Evolutionary conservation across 2,888 invertebrate genomes (phyloP), one percentile per base, ranked within the genome.

Genomic region (Eristalinus aeneus): DNA sequence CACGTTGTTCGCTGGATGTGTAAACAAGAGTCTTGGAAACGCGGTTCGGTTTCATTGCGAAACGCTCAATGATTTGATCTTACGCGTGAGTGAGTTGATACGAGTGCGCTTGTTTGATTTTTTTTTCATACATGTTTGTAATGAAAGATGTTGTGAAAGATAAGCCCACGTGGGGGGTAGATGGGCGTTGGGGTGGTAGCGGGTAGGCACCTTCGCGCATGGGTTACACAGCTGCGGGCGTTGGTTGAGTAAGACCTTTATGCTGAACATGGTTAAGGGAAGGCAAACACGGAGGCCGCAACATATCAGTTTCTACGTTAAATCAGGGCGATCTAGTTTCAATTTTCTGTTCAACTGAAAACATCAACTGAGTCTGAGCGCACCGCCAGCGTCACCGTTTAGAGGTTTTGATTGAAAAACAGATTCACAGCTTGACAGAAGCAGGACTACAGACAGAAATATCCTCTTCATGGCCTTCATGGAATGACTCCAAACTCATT

Each of bases 31-130:
- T 73, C 56, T 63, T 71, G 31, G 27, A 71, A 60, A 65, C 75
- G 75, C 34, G 75, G 34, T 72, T 58, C 54, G 54, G 36, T 81
- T 27, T 77, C 68, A 77, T 86, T 86, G 77, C 65, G 81, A 72
- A 82, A 78, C 58, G n/a, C 36, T 78, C 54, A 77, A 64, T 74
- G 73, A 81, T 69, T 81, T 77, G 32, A 81, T 81, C 76, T 54
- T 69, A 72, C 71, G 75, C 75, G 46, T 65, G 67, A 67, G 67
- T 76, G 69, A 72, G 56, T 79, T 67, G 46, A 69, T 34, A 72
- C 39, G 46, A 67, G 27, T 61, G 36, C 10, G 10, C 11, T 23
- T 56, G 56, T 56, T 22, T 23, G 1, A 34, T 11, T 10, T 46
- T 16, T 9, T 27, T 58, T 23, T 20, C 22, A 34, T 32, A 16